Percentiles rank a stretch among this genome's conserved stretches.
phyloP scores from a whole-genome alignment of 1,140 invertebrate species.

The Aphidius gifuensis region DNA sequence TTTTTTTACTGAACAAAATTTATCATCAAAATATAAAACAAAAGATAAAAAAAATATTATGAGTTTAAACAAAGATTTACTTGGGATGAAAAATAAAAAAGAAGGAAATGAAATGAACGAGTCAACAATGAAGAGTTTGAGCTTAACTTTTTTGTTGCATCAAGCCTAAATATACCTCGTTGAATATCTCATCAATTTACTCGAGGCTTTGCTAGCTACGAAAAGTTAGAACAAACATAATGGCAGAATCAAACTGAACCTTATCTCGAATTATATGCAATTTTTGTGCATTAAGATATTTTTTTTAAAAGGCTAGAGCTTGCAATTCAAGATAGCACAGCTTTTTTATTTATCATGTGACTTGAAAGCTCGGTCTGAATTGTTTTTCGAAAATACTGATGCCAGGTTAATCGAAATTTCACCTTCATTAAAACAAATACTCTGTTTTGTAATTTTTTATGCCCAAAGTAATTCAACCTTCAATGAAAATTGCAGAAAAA shows the following conservation, averaged over 20 bases:
- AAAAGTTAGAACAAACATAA: background rate
- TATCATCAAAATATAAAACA: background rate
- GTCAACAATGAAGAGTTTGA: background rate
- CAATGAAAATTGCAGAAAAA: too few relatives aligned
- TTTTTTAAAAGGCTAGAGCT: too few relatives aligned
- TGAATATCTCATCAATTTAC: constrained; percentile 23
- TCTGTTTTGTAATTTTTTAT: too few relatives aligned
- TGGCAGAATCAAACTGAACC: too few relatives aligned
- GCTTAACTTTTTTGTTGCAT: constrained; percentile 20
- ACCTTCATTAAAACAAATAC: too few relatives aligned
- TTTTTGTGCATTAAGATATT: too few relatives aligned
- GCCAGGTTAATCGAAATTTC: too few relatives aligned
- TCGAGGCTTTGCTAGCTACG: constrained; percentile 15
- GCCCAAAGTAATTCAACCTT: too few relatives aligned
- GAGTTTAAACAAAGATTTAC: background rate
- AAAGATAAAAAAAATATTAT: constrained; percentile 1
- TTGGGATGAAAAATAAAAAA: background rate
- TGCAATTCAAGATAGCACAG: background rate
- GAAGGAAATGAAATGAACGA: background rate
- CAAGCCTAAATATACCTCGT: constrained; percentile 13
- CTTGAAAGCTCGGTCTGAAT: too few relatives aligned
- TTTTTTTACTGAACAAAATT: background rate
- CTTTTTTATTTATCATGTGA: too few relatives aligned
- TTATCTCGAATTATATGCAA: too few relatives aligned
- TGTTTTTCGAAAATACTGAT: too few relatives aligned